These are phyloP conservation scores for Merops nubicus DNA, from an alignment of 2,113 vertebrate species.

Conservation along the genomic window DNA sequence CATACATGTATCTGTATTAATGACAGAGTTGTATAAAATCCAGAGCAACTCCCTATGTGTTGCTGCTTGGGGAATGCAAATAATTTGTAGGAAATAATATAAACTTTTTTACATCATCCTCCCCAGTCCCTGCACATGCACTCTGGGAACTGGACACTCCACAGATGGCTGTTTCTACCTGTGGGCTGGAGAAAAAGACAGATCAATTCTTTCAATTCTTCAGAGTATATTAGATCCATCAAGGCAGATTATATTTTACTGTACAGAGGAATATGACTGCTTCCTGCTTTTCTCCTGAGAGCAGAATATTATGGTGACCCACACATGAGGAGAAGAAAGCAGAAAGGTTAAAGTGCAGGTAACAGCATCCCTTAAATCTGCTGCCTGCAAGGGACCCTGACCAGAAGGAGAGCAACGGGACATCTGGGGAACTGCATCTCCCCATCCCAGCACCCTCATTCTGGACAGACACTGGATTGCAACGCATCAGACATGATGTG, in stretches of 20 bases:
- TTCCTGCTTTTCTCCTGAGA: slow-evolving; percentile 4
- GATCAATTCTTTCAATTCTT: slow-evolving; percentile 28
- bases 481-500: neutral
- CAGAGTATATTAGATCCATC: neutral
- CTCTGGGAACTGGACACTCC: neutral
- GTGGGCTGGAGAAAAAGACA: slow-evolving; percentile 4
- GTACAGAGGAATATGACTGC: neutral
- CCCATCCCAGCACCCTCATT: neutral
- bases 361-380: neutral
- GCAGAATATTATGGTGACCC: neutral
- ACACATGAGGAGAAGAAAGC: neutral
- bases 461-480: neutral
- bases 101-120: neutral
- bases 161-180: neutral
- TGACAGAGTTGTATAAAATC: neutral
- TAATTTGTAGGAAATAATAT: neutral
- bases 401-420: neutral
- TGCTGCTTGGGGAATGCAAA: neutral
- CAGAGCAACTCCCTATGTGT: neutral
- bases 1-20: neutral
- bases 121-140: neutral
- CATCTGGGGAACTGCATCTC: neutral
- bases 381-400: neutral
- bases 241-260: slow-evolving; percentile 1
- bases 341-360: neutral